phyloP scores from a whole-genome alignment of 2,888 invertebrate genomes.

The Epinotia bilunana region DNA sequence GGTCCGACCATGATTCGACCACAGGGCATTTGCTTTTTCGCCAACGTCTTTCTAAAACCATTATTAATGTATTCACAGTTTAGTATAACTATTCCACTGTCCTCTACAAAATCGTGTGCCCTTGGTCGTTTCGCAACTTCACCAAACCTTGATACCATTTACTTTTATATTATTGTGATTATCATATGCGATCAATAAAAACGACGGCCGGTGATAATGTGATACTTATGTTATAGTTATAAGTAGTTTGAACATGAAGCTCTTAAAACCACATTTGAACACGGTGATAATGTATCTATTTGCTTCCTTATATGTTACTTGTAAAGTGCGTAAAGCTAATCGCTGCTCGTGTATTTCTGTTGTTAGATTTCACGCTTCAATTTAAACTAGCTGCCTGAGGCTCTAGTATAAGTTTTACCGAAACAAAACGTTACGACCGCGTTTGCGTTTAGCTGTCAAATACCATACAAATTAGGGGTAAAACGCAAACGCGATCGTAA shows the following conservation, averaged over 20 bases:
- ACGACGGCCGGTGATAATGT: conserved; percentile 9
- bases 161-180: conserved; percentile 15
- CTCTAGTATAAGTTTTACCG: too few species aligned
- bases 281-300: neutral
- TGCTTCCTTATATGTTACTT: conserved; percentile 3
- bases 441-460: too few species aligned
- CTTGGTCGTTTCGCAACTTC: conserved; percentile 17
- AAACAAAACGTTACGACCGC: too few species aligned
- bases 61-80: neutral
- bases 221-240: conserved; percentile 1
- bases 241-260: neutral
- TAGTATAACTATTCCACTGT: conserved; percentile 17
- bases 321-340: neutral
- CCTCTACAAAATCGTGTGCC: conserved; percentile 20
- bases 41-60: too few species aligned
- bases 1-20: too few species aligned
- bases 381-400: neutral
- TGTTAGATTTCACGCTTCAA: neutral
- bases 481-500: too few species aligned
- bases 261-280: neutral
- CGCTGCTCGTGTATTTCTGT: too few species aligned
- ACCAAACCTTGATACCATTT: conserved; percentile 20
- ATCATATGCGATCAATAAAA: conserved; percentile 28
- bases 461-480: too few species aligned
- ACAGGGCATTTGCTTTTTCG: too few species aligned